Evolutionary conservation across 1,140 invertebrate species (phyloP).

Genomic region (Plutomurus gul): DNA sequence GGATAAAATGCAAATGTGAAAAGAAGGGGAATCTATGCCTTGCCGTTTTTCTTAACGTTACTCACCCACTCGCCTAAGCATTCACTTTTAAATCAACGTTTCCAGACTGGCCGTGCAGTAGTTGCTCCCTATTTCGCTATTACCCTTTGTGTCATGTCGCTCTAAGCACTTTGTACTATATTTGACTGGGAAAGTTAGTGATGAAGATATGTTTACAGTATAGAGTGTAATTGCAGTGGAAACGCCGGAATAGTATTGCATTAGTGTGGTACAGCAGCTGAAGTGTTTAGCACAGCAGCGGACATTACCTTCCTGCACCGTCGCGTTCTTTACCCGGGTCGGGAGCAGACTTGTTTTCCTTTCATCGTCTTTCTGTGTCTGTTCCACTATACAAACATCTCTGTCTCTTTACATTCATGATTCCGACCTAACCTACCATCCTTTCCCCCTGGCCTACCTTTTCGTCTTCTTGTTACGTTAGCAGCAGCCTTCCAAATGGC

Average conservation of each 20-base stretch:
- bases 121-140: too few species aligned
- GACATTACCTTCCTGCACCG: conserved; percentile 15
- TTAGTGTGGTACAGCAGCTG: too few species aligned
- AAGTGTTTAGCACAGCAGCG: too few species aligned
- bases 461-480: not conserved
- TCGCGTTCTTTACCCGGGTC: conserved; percentile 15
- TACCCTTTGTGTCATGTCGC: too few species aligned
- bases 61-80: not conserved
- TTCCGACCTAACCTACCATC: not conserved
- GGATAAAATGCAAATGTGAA: not conserved
- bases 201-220: too few species aligned
- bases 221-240: too few species aligned
- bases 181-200: too few species aligned
- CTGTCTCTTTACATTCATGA: not conserved
- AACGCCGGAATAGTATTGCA: too few species aligned
- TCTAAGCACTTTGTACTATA: too few species aligned
- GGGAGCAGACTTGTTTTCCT: not conserved
- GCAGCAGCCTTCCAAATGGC: not conserved
- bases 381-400: too few species aligned
- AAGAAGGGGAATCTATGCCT: not conserved
- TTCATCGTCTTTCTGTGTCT: too few species aligned
- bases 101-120: not conserved
- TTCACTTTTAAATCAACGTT: conserved; percentile 12
- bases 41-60: conserved; percentile 13
- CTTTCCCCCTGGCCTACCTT: not conserved